Evolutionary conservation across 2,888 invertebrate genomes (phyloP).

Genomic region (Metalampra italica): DNA sequence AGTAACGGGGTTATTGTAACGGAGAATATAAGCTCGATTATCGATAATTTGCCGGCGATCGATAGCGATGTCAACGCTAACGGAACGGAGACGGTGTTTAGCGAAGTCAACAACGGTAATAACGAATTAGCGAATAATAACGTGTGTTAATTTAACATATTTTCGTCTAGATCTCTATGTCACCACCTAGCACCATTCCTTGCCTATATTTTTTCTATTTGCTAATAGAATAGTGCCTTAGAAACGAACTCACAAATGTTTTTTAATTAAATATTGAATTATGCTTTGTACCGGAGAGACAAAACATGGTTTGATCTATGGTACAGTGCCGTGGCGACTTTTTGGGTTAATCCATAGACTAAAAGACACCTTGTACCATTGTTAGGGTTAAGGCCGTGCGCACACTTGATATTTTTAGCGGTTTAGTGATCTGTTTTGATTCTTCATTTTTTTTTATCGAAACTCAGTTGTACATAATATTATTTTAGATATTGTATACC

Average conservation of each 20-base stretch:
- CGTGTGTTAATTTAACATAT: not conserved
- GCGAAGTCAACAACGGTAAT: constrained; percentile 8
- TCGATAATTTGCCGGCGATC: constrained; percentile 63
- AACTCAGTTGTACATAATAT: too few relatives aligned
- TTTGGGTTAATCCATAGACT: too few relatives aligned
- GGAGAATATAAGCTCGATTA: constrained; percentile 42
- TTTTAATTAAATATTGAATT: too few relatives aligned
- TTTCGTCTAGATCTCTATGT: not conserved
- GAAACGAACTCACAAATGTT: not conserved
- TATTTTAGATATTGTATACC: too few relatives aligned
- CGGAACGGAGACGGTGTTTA: constrained; percentile 25
- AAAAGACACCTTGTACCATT: too few relatives aligned
- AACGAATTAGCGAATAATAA: constrained; percentile 7
- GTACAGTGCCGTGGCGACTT: too few relatives aligned
- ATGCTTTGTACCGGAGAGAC: too few relatives aligned
- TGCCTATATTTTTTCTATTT: not conserved
- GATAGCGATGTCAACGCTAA: constrained; percentile 66
- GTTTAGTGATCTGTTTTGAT: too few relatives aligned
- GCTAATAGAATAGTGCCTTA: not conserved
- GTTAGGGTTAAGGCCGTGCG: too few relatives aligned
- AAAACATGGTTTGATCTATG: too few relatives aligned
- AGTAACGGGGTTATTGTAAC: constrained; percentile 10
- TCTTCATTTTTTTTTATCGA: too few relatives aligned
- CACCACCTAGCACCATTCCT: not conserved
- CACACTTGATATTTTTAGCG: too few relatives aligned